Conservation (phyloP, 92 coral and sea anemone species). For the Palythoa grandis region DNA sequence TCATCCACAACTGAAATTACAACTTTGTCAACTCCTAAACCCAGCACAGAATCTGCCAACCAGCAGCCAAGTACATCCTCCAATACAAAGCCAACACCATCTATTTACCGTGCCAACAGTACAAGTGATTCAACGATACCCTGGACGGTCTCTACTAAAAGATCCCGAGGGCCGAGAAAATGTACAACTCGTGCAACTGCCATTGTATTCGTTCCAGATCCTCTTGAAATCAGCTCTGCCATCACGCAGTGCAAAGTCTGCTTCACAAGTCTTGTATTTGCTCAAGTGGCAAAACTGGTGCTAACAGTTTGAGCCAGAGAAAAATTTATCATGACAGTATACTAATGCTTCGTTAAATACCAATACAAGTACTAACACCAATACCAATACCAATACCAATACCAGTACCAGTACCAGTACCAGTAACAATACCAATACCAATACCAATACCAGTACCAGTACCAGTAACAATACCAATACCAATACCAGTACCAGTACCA, state of each 20-base stretch:
- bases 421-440: too few species aligned
- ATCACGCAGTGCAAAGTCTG: not conserved
- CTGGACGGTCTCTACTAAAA: not conserved
- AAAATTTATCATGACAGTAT: too few species aligned
- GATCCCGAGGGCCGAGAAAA: constrained; percentile 13
- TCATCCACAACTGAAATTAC: not conserved
- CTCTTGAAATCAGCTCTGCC: not conserved
- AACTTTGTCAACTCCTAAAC: not conserved
- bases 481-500: too few species aligned
- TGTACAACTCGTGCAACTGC: constrained; percentile 15
- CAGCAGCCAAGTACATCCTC: not conserved
- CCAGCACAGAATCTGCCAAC: not conserved
- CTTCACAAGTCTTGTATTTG: not conserved
- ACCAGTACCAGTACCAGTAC: too few species aligned
- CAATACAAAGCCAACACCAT: not conserved
- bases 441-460: too few species aligned
- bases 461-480: too few species aligned
- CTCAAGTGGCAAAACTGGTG: not conserved
- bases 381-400: too few species aligned
- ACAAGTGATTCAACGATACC: not conserved
- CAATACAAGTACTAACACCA: too few species aligned
- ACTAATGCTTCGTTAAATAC: too few species aligned
- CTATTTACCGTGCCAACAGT: not conserved
- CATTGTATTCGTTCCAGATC: constrained; percentile 1
- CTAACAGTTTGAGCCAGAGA: not conserved